These are phyloP conservation scores for Syrmaticus mikado DNA, from an alignment of 2,113 vertebrate species.

Conservation along the genomic window DNA sequence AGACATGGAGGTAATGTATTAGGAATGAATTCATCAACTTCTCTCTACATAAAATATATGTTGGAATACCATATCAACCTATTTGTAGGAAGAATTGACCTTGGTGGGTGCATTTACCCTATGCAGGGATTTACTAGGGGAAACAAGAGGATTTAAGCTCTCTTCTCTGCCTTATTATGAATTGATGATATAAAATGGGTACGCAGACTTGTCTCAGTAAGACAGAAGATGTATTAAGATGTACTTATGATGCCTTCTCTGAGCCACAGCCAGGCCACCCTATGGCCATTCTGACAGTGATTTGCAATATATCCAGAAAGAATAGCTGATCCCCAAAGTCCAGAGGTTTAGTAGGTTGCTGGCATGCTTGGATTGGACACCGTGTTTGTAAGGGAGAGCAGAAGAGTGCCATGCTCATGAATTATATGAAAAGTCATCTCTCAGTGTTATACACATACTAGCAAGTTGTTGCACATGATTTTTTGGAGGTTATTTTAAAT, in stretches of 20 bases:
- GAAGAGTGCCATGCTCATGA: not conserved
- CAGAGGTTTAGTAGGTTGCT: not conserved
- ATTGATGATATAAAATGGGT: not conserved
- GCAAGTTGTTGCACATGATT: not conserved
- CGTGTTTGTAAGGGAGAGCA: not conserved
- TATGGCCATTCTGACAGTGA: not conserved
- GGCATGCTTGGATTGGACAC: not conserved
- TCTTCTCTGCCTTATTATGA: not conserved
- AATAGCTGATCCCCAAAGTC: not conserved
- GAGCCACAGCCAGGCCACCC: not conserved
- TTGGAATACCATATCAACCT: not conserved
- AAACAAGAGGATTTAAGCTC: not conserved
- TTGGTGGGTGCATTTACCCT: not conserved
- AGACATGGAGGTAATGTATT: fast-evolving
- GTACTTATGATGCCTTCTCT: not conserved
- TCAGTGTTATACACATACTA: not conserved
- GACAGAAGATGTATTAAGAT: not conserved
- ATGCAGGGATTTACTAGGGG: not conserved
- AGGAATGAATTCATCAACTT: not conserved
- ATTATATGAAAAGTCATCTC: not conserved
- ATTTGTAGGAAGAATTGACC: not conserved
- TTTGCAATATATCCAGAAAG: not conserved
- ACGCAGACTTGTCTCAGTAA: not conserved
- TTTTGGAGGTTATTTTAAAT: not conserved
- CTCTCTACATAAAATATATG: not conserved